phyloP scores from a whole-genome alignment of 2,113 vertebrate genomes.

The Camelus dromedarius region DNA sequence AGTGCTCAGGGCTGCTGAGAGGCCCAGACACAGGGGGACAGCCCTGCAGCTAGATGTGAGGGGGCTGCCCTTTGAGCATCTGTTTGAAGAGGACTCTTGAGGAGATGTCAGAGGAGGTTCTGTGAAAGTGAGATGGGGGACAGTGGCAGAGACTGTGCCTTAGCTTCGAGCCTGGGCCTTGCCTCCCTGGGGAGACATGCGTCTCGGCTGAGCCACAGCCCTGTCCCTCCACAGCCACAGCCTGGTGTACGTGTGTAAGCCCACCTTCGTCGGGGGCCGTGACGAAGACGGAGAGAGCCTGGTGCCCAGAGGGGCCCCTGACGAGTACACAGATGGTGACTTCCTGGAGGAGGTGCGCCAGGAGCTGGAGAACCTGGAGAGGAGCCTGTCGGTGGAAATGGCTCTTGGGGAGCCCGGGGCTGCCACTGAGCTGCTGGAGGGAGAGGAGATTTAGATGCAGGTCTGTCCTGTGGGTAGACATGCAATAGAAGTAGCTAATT shows the following conservation, averaged over 20 bases:
- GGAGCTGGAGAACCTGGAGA: slow-evolving; percentile 85
- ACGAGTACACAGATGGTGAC: slow-evolving; percentile 74
- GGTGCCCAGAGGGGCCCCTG: slow-evolving; percentile 73
- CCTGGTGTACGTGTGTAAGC: slow-evolving; percentile 84
- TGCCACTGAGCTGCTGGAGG: slow-evolving; percentile 68
- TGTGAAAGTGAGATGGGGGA: neutral
- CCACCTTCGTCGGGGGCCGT: slow-evolving; percentile 64
- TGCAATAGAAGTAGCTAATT: slow-evolving; percentile 84
- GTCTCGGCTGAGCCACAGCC: neutral
- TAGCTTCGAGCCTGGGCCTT: neutral
- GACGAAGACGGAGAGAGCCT: slow-evolving; percentile 62
- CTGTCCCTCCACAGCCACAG: slow-evolving; percentile 78
- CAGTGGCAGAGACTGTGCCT: fast-evolving
- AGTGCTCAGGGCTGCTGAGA: neutral
- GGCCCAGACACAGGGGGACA: neutral
- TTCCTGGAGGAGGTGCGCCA: slow-evolving; percentile 83
- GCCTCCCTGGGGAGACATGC: neutral
- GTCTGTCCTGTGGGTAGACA: slow-evolving; percentile 75
- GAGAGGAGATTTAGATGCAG: slow-evolving; percentile 84
- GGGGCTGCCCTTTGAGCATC: neutral
- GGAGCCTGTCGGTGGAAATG: slow-evolving; percentile 56
- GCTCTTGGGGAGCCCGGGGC: slow-evolving; percentile 65
- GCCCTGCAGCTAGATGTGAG: neutral
- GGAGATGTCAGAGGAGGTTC: neutral
- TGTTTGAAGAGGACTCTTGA: too few relatives aligned